These are phyloP conservation scores for Parnassius smintheus DNA, from an alignment of 2,888 invertebrate species.

Conservation along the genomic window DNA sequence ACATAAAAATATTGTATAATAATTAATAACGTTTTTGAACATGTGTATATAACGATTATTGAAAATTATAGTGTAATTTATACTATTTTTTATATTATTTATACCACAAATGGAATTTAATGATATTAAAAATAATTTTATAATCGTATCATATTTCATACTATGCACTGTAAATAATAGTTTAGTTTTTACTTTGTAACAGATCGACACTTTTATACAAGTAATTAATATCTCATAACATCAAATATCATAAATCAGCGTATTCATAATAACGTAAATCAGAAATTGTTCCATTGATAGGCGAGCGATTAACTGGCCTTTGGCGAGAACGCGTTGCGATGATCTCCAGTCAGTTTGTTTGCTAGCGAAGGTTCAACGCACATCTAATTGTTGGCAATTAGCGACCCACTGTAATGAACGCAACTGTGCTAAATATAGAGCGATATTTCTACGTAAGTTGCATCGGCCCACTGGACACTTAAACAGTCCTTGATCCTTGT, in stretches of 20 bases:
- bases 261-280: neutral
- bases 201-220: no score
- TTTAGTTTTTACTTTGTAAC: no score
- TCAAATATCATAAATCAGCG: neutral
- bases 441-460: constrained; percentile 30
- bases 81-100: no score
- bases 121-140: no score
- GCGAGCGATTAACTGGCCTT: constrained; percentile 42
- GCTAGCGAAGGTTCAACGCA: constrained; percentile 70
- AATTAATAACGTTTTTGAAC: no score
- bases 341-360: constrained; percentile 48
- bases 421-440: constrained; percentile 69
- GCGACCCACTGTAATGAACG: constrained; percentile 62
- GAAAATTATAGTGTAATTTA: no score
- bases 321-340: constrained; percentile 35
- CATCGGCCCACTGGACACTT: constrained; percentile 24
- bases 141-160: no score
- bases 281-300: constrained; percentile 42
- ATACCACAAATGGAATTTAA: no score
- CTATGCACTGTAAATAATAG: no score
- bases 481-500: neutral
- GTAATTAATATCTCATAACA: no score
- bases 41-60: no score
- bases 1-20: no score
- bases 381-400: constrained; percentile 78